These are phyloP conservation scores for Leguminivora glycinivorella DNA, from an alignment of 1,140 invertebrate genomes.

Conservation along the genomic window DNA sequence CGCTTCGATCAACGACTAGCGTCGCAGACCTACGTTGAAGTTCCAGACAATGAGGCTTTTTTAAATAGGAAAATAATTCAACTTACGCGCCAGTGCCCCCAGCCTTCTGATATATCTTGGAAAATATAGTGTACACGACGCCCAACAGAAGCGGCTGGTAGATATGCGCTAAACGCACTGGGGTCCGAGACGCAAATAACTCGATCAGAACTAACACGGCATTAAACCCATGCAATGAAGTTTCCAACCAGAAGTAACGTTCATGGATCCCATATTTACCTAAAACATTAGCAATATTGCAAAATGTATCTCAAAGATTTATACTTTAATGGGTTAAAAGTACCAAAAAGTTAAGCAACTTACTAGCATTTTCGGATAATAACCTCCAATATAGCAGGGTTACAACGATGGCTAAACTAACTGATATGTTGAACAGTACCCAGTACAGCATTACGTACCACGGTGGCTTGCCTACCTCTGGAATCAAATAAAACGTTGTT, in stretches of 20 bases:
- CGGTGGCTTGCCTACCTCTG: slow-evolving; percentile 52
- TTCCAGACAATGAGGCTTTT: no score
- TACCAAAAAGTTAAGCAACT: slow-evolving; percentile 27
- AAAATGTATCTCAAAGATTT: background rate
- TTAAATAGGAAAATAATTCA: background rate
- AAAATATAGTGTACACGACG: slow-evolving; percentile 84
- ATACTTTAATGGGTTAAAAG: no score
- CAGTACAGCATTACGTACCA: slow-evolving; percentile 80
- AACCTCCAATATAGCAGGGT: slow-evolving; percentile 83
- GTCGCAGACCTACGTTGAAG: no score
- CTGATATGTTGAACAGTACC: slow-evolving; percentile 80
- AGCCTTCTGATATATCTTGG: slow-evolving; percentile 84
- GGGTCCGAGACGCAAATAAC: slow-evolving; percentile 84
- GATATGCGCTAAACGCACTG: slow-evolving; percentile 83
- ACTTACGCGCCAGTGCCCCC: slow-evolving; percentile 85
- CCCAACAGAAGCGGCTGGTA: slow-evolving; percentile 84
- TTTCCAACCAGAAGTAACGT: slow-evolving; percentile 80
- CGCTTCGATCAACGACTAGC: no score
- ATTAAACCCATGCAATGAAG: slow-evolving; percentile 86
- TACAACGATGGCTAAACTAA: slow-evolving; percentile 81
- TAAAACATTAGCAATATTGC: slow-evolving; percentile 12
- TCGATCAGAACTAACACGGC: slow-evolving; percentile 85
- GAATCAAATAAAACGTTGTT: slow-evolving; percentile 32
- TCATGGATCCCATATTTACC: slow-evolving; percentile 17
- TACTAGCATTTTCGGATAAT: slow-evolving; percentile 59